Base-by-base conservation (phyloP, 2,888 invertebrate genomes). In the Calliphora vomitoria region DNA sequence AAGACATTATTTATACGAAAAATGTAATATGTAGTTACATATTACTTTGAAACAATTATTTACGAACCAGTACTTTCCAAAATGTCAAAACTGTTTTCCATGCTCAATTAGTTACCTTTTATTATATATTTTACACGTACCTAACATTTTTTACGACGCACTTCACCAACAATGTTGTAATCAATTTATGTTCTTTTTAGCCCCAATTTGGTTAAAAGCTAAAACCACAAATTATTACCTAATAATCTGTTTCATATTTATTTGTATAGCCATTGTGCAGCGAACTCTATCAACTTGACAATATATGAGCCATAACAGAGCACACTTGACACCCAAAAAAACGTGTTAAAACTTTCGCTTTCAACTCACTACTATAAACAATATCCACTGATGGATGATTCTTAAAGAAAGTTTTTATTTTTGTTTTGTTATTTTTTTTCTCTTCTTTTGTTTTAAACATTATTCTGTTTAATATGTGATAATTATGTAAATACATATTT, bases 311-410 rank as follows among this genome's bases (percentile, higher is more conserved):
- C 82, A 71, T 76, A 76, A 76, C 60, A 6, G 5, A 5, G 35
- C 35, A 6, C 5, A 35, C 35, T 6, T 35, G 35, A 64, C 8
- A 18, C 15, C 10, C 15, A 69, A 31, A 25, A 53, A 60, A 71
- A 35, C 13, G 0, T 62, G 18, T 72, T 69, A 0, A 68, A 83
- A 87, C 87, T 87, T 87, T 87, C 87, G 87, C 81, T 87, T 84
- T 84, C 71, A 60, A 38, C 20, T 20, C 15, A 50, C 25, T 68
- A 44, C 44, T 13, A 13, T 20, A 41, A 38, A 13, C 18, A 69
- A 58, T 68, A 25, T 15, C 53, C 44, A 13, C 13, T 11, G 11
- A 55, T 18, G 41, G 11, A 41, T 62, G 31, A 41, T 76, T 75
- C 87, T 75, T 76, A 41, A 82, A 53, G 84, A 84, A 87, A 84